Percentiles rank a stretch among this genome's conserved stretches.
These are phyloP conservation scores for Trogon melanurus DNA, from an alignment of 2,113 vertebrate genomes.

Conservation along the genomic window DNA sequence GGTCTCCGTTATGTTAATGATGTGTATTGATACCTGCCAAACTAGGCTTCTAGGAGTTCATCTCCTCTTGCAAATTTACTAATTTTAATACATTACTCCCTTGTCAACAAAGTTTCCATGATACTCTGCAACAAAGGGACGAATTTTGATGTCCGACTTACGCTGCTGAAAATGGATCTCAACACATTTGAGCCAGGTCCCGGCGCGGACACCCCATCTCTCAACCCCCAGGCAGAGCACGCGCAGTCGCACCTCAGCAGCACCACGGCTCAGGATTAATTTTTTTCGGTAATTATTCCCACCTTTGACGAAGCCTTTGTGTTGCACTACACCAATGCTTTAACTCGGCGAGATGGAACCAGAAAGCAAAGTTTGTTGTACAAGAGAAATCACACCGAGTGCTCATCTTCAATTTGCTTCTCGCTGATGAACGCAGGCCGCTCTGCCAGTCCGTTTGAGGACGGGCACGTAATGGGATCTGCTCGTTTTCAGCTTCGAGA, in stretches of 20 bases:
- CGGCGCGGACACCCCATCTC: neutral
- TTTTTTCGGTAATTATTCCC: neutral
- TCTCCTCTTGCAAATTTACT: neutral
- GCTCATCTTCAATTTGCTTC: neutral
- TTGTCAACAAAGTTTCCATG: neutral
- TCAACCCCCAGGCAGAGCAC: no score
- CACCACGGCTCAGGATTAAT: neutral
- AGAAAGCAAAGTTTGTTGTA: neutral
- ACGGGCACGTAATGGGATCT: neutral
- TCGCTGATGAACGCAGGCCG: neutral
- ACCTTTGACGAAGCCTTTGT: neutral
- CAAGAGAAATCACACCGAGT: neutral
- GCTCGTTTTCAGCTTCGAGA: neutral
- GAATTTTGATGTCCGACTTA: neutral
- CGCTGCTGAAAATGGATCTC: neutral
- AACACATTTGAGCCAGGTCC: neutral
- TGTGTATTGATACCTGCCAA: neutral
- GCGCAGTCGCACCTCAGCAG: neutral
- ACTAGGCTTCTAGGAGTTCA: neutral
- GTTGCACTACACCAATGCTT: neutral
- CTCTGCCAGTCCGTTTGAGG: rapidly evolving
- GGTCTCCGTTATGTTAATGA: neutral
- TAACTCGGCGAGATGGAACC: neutral
- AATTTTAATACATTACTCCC: neutral
- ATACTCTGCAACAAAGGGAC: neutral